These are phyloP conservation scores for Mesoligia furuncula DNA, from an alignment of 2,888 invertebrate genomes.

Conservation along the genomic window DNA sequence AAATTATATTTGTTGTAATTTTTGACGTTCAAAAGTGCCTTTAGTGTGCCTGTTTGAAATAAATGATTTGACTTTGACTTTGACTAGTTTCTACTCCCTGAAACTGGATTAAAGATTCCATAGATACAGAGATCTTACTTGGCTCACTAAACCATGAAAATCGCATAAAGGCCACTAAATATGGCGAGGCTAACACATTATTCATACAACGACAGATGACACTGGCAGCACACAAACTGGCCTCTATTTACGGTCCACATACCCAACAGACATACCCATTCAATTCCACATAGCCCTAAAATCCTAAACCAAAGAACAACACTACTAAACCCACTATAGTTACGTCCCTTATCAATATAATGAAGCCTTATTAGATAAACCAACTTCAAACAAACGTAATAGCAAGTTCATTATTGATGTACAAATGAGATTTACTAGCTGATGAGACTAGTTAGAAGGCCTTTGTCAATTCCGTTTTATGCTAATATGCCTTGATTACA, in stretches of 20 bases:
- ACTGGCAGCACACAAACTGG: background rate
- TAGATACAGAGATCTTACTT: background rate
- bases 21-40: too few species aligned
- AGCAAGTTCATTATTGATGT: conserved; percentile 64
- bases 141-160: background rate
- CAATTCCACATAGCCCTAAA: background rate
- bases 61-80: too few species aligned
- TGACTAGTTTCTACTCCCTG: background rate
- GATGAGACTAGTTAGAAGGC: conserved; percentile 67
- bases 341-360: conserved; percentile 37
- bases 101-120: background rate
- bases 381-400: conserved; percentile 61
- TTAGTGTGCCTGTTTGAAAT: too few species aligned
- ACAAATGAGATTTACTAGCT: conserved; percentile 59
- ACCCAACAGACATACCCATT: conserved; percentile 5
- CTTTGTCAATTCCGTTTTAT: conserved; percentile 73
- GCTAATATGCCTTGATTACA: conserved; percentile 72
- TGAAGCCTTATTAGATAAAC: conserved; percentile 51
- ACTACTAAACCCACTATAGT: conserved; percentile 11
- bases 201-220: background rate
- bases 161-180: background rate
- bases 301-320: conserved; percentile 25
- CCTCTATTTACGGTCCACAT: background rate
- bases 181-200: background rate
- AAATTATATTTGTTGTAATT: too few species aligned